Evolutionary conservation across 2,797 vertebrate species (phyloP), one percentile per base, ranked within the genome.

Genomic region (Arnoldichthys spilopterus): DNA sequence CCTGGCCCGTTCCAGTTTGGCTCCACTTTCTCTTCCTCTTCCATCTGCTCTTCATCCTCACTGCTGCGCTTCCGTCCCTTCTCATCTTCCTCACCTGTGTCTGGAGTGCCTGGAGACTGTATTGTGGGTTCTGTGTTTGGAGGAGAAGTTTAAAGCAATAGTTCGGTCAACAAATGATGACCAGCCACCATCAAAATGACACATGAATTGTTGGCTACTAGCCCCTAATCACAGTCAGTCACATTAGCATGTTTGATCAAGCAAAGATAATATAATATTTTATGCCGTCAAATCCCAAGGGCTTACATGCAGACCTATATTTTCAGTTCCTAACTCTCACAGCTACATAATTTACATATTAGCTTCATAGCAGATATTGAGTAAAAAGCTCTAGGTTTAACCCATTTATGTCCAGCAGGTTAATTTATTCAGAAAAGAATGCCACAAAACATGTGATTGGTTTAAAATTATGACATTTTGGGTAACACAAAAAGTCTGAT

Each of bases 1-100:
- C 97, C 97, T 93, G 97, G 97, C 45, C 95, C 94, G 0, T 86
- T 93, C 96, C 96, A 97, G 0, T 40, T 26, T 0, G 87, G 84
- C 1, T 15, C 16, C 20, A 91, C 92, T 61, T 85, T 87, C 0
- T 68, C 58, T 0, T 74, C 80, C 49, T 87, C 89, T 51, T 90
- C 87, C 0, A 85, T 80, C 13, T 87, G 88, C 0, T 54, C 86
- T 1, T 88, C 90, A 24, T 93, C 89, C 28, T 90, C 91, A 0
- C 18, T 63, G 32, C 61, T 22, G 20, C 2, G 61, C 20, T 63
- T 37, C 32, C 18, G 61, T 13, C 77, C 84, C 67, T 74, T 80
- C 49, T 83, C 78, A 4, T 91, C 81, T 0, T 85, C 71, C 0
- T 93, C 92, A 56, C 91, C 90, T 16, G 91, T 88, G 3, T 92